Evolutionary conservation across 2,113 vertebrate species (phyloP), one percentile per base, ranked within the genome.

Genomic region (Alligator mississippiensis): DNA sequence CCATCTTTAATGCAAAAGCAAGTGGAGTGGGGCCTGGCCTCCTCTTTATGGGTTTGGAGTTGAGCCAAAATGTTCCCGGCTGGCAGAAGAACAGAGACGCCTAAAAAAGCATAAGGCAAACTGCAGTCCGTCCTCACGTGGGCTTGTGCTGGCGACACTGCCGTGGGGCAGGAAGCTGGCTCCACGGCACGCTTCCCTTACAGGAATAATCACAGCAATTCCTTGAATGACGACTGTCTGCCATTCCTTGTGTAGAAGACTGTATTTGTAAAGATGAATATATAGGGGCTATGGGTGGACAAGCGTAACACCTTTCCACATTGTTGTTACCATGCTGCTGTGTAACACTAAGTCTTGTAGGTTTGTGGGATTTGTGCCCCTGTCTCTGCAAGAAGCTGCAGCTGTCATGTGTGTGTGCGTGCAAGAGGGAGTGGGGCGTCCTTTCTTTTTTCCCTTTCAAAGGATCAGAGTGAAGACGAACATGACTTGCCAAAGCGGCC

Each of bases 221-320:
- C 93, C 97, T 91, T 88, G 91, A 96, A 85, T 28, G 87, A 88
- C 11, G 1, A 81, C 70, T 60, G 94, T 95, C 90, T 89, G 84
- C 92, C 92, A 84, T 75, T 96, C 70, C 59, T 95, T 3, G 0
- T 93, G 89, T 93, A 94, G 95, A 95, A 95, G 90, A 92, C 89
- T 95, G 54, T 98, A 98, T 98, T 98, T 98, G 97, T 98, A 93
- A 96, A 97, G 95, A 97, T 96, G 98, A 98, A 98, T 98, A 98
- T 98, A 98, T 97, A 94, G 89, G 92, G 76, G 60, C 15, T 14
- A 8, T 77, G 63, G 80, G 88, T 89, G 87, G 92, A 85, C 87
- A 88, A 30, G 64, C 85, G 64, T 85, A 11, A 4, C 63, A 77
- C 79, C 81, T 90, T 87, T 88, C 27, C 13, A 82, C 82, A 59